A percentile compares a stretch with the other conserved stretches of the same genome.
Conservation (phyloP, 2,113 vertebrate genomes). For the Erinaceus europaeus region DNA sequence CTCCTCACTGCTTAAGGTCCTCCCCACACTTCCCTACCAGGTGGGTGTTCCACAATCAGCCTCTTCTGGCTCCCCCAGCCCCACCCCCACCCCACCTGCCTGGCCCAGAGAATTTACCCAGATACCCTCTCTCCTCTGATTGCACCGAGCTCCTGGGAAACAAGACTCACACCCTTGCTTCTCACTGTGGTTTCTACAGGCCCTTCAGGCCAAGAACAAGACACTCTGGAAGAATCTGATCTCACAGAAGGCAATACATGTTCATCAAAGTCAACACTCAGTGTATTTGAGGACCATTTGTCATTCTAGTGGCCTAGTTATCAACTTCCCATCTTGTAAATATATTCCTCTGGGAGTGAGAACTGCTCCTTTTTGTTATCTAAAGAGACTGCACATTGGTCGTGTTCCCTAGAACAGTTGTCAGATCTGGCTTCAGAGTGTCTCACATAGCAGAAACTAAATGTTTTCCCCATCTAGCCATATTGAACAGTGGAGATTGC, state of each 20-base stretch:
- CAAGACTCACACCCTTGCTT: neutral
- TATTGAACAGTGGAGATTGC: slow-evolving; percentile 63
- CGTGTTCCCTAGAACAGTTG: slow-evolving; percentile 64
- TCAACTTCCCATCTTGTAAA: slow-evolving; percentile 41
- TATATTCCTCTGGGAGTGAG: slow-evolving; percentile 48
- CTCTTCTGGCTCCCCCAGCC: too few relatives aligned
- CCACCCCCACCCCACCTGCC: neutral
- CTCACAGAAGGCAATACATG: neutral
- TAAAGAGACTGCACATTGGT: slow-evolving; percentile 59
- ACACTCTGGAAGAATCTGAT: neutral
- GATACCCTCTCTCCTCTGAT: neutral
- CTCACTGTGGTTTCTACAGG: neutral
- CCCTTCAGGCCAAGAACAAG: neutral
- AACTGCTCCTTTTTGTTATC: slow-evolving; percentile 56
- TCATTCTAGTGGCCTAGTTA: slow-evolving; percentile 59
- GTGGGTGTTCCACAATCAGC: too few relatives aligned
- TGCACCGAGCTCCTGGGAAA: neutral
- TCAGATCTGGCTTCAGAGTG: slow-evolving; percentile 70
- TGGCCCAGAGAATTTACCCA: neutral
- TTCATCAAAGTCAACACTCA: slow-evolving; percentile 45
- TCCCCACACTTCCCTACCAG: too few relatives aligned
- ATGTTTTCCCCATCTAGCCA: slow-evolving; percentile 74
- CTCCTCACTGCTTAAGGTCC: too few relatives aligned
- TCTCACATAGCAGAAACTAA: slow-evolving; percentile 71
- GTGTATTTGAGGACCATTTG: slow-evolving; percentile 31